These are phyloP conservation scores for Cydia splendana DNA, from an alignment of 1,140 invertebrate genomes.

Conservation along the genomic window DNA sequence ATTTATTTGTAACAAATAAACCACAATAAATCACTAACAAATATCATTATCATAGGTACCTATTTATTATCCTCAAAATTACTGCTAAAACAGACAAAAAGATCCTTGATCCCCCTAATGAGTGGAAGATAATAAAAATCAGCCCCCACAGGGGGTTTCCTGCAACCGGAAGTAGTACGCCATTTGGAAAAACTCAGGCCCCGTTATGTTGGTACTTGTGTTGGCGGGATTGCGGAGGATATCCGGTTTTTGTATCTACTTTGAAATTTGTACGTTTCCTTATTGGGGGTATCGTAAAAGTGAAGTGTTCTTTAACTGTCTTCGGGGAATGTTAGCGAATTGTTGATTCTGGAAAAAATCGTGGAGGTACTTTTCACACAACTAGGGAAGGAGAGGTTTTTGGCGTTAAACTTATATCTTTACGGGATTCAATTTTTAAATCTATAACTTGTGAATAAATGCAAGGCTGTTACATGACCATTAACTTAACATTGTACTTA, in stretches of 20 bases:
- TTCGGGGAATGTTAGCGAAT: background rate
- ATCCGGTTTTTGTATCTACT: slow-evolving; percentile 8
- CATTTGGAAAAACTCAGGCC: slow-evolving; percentile 18
- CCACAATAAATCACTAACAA: background rate
- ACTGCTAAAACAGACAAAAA: background rate
- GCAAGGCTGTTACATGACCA: no score
- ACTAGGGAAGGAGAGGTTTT: no score
- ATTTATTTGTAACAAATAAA: background rate
- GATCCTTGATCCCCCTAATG: background rate
- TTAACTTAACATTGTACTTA: no score
- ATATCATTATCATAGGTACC: background rate
- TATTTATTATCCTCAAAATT: background rate
- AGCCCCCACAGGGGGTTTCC: background rate
- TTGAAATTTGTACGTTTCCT: slow-evolving; percentile 12
- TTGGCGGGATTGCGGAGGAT: slow-evolving; percentile 1
- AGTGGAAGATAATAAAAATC: background rate
- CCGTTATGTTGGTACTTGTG: slow-evolving; percentile 11
- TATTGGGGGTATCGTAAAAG: slow-evolving; percentile 16
- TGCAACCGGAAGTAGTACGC: background rate
- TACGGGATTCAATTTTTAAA: no score
- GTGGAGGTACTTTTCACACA: background rate
- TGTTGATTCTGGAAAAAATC: background rate
- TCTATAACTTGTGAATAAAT: no score
- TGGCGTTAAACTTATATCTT: no score
- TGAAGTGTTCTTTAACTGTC: slow-evolving; percentile 11